These are phyloP conservation scores for Centropus bengalensis DNA, from an alignment of 2,113 vertebrate genomes.

Conservation along the genomic window DNA sequence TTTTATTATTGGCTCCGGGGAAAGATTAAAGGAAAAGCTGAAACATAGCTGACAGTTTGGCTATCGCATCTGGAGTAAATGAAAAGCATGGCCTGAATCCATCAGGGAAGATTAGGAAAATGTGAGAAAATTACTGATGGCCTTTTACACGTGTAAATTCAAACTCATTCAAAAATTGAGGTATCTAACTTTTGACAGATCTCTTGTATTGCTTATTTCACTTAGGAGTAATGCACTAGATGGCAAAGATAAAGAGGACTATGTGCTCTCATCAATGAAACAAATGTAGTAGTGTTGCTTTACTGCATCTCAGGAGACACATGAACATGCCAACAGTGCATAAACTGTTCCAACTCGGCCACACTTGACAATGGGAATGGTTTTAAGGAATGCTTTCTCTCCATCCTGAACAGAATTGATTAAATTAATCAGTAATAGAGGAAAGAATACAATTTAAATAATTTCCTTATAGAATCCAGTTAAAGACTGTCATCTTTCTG, in stretches of 20 bases:
- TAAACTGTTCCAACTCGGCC: not conserved
- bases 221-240: constrained; percentile 38
- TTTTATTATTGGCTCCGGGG: constrained; percentile 90
- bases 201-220: not conserved
- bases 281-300: not conserved
- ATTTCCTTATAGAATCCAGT: not conserved
- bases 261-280: not conserved
- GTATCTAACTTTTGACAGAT: constrained; percentile 71
- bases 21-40: constrained; percentile 90
- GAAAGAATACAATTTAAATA: not conserved
- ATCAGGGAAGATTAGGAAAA: constrained; percentile 91
- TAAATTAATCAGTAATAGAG: not conserved
- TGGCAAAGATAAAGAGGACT: not conserved
- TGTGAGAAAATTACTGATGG: constrained; percentile 90
- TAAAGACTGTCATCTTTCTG: not conserved
- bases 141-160: constrained; percentile 86
- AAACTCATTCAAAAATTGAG: constrained; percentile 72
- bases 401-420: not conserved
- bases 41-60: constrained; percentile 89
- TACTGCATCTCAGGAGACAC: not conserved
- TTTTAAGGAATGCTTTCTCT: not conserved
- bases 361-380: not conserved
- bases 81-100: constrained; percentile 95
- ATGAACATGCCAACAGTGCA: not conserved
- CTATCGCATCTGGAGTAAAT: constrained; percentile 94